Base-by-base conservation (phyloP, 2,113 vertebrate species). In the Oceanodroma tethys region DNA sequence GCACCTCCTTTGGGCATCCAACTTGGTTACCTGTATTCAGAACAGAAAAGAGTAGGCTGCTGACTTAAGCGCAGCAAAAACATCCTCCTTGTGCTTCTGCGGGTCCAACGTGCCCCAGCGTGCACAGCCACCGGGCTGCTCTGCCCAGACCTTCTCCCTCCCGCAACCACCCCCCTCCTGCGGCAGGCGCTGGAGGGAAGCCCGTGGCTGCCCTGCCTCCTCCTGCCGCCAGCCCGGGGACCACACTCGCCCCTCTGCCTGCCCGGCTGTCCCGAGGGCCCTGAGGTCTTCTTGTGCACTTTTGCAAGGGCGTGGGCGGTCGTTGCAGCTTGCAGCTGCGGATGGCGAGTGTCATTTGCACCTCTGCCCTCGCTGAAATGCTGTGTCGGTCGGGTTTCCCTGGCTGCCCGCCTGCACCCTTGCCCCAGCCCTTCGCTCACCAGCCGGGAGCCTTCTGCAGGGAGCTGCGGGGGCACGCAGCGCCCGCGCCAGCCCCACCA, bases 41-140 rank as follows among this genome's bases (percentile, higher is more conserved):
- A 72, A 34, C 22, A 65, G 36, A 42, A 63, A 30, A 21, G 32
- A 59, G 45, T 6, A 67, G 45, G 22, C 26, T 59, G 78, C 27
- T 52, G 60, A 45, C 26, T 59, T 59, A 25, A 76, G 16, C 2
- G 0, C 52, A 45, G 53, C 52, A 15, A 68, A 75, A 82, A 53
- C 12, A 53, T 22, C 38, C 17, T 38, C 22, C 27, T 15, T 50
- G 36, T 32, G 17, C 36, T 58, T 63, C 65, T 63, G 48, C 2
- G 4, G 21, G 38, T 47, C 53, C 29, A 32, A 38, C 0, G 2
- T 40, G 34, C 3, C 20, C n/a, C 23, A 26, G 27, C 2, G 2
- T 15, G 23, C 40, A 29, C 34, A 38, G 34, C 10, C 58, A 8
- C 48, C 20, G 48, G 50, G 29, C 25, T n/a, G 25, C 50, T 65